Percentiles rank a stretch among this genome's conserved stretches.
Evolutionary conservation across 2,797 vertebrate genomes (phyloP).

Genomic region (Corythornis leucogaster): DNA sequence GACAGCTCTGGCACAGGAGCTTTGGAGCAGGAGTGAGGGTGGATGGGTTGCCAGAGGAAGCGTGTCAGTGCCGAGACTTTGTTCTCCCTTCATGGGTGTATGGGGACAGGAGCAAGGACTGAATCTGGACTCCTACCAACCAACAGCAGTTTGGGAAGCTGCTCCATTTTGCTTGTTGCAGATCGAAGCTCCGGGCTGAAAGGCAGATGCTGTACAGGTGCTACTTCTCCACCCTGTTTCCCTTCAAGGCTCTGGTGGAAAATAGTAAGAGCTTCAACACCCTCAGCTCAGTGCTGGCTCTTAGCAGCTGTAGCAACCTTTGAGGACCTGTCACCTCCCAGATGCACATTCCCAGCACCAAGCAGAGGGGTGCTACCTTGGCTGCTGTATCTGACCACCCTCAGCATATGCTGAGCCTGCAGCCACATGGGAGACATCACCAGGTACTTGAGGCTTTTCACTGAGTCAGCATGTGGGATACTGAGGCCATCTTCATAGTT

Average conservation of each 20-base stretch:
- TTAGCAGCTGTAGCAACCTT: neutral
- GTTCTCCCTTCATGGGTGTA: neutral
- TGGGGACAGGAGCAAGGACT: neutral
- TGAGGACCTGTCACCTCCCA: neutral
- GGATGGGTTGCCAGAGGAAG: neutral
- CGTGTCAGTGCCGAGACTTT: rapidly evolving
- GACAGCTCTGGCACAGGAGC: neutral
- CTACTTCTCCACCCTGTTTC: neutral
- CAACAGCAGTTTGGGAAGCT: neutral
- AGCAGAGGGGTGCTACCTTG: neutral
- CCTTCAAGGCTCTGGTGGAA: neutral
- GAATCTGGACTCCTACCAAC: neutral
- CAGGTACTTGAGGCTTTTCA: rapidly evolving
- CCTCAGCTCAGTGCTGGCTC: rapidly evolving
- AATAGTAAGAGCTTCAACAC: neutral
- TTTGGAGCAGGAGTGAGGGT: neutral
- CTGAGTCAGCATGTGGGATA: neutral
- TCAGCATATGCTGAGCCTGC: neutral
- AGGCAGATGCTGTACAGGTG: neutral
- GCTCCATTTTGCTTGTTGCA: neutral
- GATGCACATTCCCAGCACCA: neutral
- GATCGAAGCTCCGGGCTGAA: neutral
- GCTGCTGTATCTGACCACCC: neutral
- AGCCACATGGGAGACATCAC: neutral
- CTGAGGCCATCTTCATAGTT: neutral